Evolutionary conservation across 1,140 invertebrate genomes (phyloP).

Genomic region (Eriosoma lanigerum): DNA sequence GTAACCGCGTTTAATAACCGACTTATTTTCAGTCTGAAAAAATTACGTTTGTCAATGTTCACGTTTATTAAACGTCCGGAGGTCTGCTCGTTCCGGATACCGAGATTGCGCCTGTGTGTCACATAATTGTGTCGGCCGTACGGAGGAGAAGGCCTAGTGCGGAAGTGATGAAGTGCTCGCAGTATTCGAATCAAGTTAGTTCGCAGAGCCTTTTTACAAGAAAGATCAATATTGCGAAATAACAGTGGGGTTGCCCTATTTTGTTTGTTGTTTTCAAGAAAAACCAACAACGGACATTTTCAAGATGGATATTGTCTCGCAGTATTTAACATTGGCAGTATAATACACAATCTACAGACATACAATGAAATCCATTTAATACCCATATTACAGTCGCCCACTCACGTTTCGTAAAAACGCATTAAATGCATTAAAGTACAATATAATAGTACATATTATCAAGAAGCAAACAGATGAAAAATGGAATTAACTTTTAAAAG

Average conservation of each 20-base stretch:
- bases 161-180: conserved; percentile 23
- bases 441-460: too few species aligned
- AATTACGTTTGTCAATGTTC: conserved; percentile 22
- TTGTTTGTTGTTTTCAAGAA: neutral
- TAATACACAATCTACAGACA: too few species aligned
- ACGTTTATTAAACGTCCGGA: conserved; percentile 12
- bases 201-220: neutral
- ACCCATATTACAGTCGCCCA: too few species aligned
- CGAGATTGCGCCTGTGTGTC: conserved; percentile 23
- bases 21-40: conserved; percentile 15
- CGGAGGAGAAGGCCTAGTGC: neutral
- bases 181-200: conserved; percentile 3
- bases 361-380: too few species aligned
- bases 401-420: too few species aligned
- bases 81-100: neutral
- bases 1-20: neutral
- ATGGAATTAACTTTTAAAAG: too few species aligned
- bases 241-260: conserved; percentile 4
- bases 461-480: too few species aligned
- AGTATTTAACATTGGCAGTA: too few species aligned
- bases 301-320: too few species aligned
- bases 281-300: neutral
- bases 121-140: neutral
- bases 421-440: too few species aligned
- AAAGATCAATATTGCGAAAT: conserved; percentile 24